A percentile compares a stretch with the other conserved stretches of the same genome.
These are phyloP conservation scores for Leucoraja ocellata DNA, from an alignment of 2,797 vertebrate genomes.

Conservation along the genomic window DNA sequence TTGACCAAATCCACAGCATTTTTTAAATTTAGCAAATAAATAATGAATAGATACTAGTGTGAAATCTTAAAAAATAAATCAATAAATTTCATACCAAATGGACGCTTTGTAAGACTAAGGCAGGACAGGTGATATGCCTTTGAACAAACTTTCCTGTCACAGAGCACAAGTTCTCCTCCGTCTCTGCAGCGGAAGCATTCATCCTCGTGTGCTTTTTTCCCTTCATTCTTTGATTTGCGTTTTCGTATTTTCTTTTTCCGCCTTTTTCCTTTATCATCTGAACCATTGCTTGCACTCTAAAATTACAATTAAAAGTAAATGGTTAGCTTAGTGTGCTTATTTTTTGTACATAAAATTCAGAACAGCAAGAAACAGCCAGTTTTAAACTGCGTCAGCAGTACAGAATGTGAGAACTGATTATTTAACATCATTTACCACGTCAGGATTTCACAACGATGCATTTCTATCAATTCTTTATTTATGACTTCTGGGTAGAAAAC, in stretches of 20 bases:
- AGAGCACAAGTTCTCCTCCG: constrained; percentile 87
- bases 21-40: not conserved
- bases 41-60: not conserved
- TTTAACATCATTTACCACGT: not conserved
- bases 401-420: not conserved
- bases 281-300: constrained; percentile 56
- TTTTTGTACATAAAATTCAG: not conserved
- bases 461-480: not conserved
- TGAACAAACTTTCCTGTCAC: constrained; percentile 84
- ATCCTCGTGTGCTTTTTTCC: constrained; percentile 82
- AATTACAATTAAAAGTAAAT: constrained; percentile 32
- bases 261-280: constrained; percentile 81
- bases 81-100: constrained; percentile 72
- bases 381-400: not conserved
- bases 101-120: constrained; percentile 84
- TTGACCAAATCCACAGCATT: not conserved
- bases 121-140: constrained; percentile 95
- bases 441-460: not conserved
- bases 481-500: not conserved
- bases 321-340: not conserved
- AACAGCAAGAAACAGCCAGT: not conserved
- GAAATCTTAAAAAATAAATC: not conserved
- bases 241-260: constrained; percentile 74
- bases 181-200: constrained; percentile 95
- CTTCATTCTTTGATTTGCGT: constrained; percentile 64